Evolutionary conservation across 2,888 invertebrate species (phyloP).

Genomic region (Congeria kusceri): DNA sequence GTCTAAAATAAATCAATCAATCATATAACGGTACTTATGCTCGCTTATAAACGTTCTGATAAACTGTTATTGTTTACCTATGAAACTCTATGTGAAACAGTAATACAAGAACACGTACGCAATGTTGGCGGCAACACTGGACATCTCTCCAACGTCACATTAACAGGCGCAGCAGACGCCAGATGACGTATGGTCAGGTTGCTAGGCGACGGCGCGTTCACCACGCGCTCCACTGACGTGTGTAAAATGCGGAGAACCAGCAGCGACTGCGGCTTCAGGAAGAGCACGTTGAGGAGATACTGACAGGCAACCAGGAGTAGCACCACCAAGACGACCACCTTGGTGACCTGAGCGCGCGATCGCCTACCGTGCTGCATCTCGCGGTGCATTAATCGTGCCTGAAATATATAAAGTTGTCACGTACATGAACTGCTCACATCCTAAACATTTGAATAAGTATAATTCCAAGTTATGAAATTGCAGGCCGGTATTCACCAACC

Average conservation of each 20-base stretch:
- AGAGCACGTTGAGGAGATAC: conserved; percentile 44
- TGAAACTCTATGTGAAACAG: too few species aligned
- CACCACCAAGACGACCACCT: conserved; percentile 21
- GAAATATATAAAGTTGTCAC: too few species aligned
- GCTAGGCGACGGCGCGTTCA: conserved; percentile 7
- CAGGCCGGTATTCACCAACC: too few species aligned
- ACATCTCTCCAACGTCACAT: conserved; percentile 31
- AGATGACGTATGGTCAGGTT: not conserved
- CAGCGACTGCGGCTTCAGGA: conserved; percentile 22
- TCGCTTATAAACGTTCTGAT: too few species aligned
- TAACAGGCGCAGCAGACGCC: not conserved
- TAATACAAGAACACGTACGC: too few species aligned
- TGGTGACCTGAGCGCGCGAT: conserved; percentile 12
- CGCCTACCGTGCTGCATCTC: not conserved
- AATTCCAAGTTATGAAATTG: too few species aligned
- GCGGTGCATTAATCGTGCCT: too few species aligned
- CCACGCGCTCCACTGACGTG: conserved; percentile 15
- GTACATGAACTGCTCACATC: too few species aligned
- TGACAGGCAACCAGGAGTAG: conserved; percentile 34
- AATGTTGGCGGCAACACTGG: conserved; percentile 57
- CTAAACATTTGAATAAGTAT: too few species aligned
- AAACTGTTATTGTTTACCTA: too few species aligned
- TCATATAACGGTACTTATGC: too few species aligned
- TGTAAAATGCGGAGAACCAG: conserved; percentile 17
- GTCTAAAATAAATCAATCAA: too few species aligned